Evolutionary conservation across 2,888 invertebrate species (phyloP), one percentile per base, ranked within the genome.

Genomic region (Argyresthia albistria): DNA sequence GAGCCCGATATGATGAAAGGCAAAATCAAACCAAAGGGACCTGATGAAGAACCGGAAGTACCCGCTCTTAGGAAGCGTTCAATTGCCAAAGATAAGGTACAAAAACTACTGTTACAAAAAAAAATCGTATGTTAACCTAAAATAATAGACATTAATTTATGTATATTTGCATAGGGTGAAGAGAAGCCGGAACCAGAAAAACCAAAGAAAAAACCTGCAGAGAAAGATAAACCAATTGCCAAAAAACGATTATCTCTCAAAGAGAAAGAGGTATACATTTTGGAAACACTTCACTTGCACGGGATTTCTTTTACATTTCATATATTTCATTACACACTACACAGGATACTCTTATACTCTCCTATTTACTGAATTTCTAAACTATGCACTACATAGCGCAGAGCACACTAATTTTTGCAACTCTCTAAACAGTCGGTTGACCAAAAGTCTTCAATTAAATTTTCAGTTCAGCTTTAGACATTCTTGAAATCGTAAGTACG

Each of bases 21-120:
- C 56, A 88, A 87, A 76, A 82, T 87, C 51, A 86, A 80, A 59
- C 82, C 86, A 12, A 87, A 87, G 67, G 76, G 74, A 47, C 78
- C 76, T 54, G 84, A 86, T 61, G 72, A 73, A 11, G 87, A 87
- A 62, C 76, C 80, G 8, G 83, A 84, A 75, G 66, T 65, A 52
- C 82, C 86, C 54, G 62, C 76, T 57, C 74, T 87, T 46, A 76
- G 82, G 47, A 87, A 86, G 67, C 80, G 83, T 56, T 63, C 84
- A 56, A 70, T 86, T 56, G 57, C 73, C 54, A 87, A 86, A 63
- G 84, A 83, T 52, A 84, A 87, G 86, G 86, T 87, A 80, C 50
- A 48, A 25, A 43, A 53, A 52, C 45, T 46, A 47, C 7, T 54
- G 8, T 52, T 15, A 48, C 43, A 53, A 16, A 52, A 53, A 53